Base-by-base conservation (phyloP, 1,140 invertebrate species). In the Sycophaga agraensis region DNA sequence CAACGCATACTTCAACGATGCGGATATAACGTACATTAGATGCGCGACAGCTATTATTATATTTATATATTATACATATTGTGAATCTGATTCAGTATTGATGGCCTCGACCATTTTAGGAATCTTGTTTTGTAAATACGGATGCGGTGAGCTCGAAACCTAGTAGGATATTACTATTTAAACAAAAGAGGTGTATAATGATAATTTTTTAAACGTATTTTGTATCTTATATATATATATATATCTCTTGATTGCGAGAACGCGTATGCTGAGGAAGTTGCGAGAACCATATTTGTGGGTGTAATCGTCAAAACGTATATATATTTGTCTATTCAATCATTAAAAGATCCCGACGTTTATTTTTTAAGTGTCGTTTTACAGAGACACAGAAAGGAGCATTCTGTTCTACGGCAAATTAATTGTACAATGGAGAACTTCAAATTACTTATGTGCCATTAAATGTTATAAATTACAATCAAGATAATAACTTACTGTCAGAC, bases 391-490 rank as follows among this genome's bases (percentile, higher is more conserved):
- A 26, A 24, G 35, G 55, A 59, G 48, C 65, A 66, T 57, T 31
- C 4, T 31, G 28, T 11, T 31, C 28, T 31, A 6, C 28, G 28
- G 28, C 4, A 6, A 31, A 40, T 21, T n/a, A 24, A 28, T 58
- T 59, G 53, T 49, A 43, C 40, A 11, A n/a, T 37, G 49, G 50
- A 56, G 11, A 59, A 53, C 48, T 42, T 61, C 56, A 54, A 57
- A 67, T 66, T 70, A 68, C 59, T 73, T 66, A 73, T 74, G 74
- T 77, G 74, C 75, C 74, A 76, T 77, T 74, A 65, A 70, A 64
- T 65, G 59, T 68, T 66, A 65, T 26, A 66, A 68, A 67, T 71
- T 72, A 68, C 43, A 70, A 72, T 71, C 55, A 54, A 66, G 46
- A 64, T 56, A 54, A 6, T 31, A 31, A 59, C 48, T 57, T 34